Conservation (phyloP, 2,888 invertebrate genomes). For the Artemia sinica region DNA sequence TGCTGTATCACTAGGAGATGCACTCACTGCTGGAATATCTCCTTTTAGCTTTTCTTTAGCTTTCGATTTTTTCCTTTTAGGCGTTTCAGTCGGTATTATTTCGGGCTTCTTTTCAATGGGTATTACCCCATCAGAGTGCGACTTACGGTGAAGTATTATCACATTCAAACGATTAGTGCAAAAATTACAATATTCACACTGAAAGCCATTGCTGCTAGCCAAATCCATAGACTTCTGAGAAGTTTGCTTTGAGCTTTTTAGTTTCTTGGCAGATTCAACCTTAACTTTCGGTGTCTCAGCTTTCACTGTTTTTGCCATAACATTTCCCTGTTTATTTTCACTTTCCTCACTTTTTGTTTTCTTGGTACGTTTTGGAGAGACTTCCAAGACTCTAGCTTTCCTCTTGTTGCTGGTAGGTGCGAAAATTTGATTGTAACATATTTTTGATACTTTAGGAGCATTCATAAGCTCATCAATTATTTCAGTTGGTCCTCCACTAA, state of each 20-base stretch:
- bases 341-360: background rate
- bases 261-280: background rate
- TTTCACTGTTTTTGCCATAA: background rate
- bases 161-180: conserved; percentile 51
- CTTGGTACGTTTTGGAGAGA: background rate
- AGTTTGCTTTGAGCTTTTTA: background rate
- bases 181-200: conserved; percentile 47
- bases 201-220: conserved; percentile 31
- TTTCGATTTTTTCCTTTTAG: background rate
- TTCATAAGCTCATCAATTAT: conserved; percentile 46
- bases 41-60: conserved; percentile 15
- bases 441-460: conserved; percentile 29
- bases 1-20: background rate
- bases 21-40: background rate
- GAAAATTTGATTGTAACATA: background rate
- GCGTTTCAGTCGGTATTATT: conserved; percentile 13
- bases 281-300: background rate
- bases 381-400: background rate
- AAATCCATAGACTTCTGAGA: background rate
- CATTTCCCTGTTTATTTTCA: background rate
- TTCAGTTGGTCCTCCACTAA: conserved; percentile 50
- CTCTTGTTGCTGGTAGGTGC: background rate
- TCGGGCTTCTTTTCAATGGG: conserved; percentile 8
- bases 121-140: conserved; percentile 33
- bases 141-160: conserved; percentile 52